Percentiles rank a stretch among this genome's conserved stretches.
phyloP scores from a whole-genome alignment of 2,797 vertebrate genomes.

The Pyrocephalus nanus region DNA sequence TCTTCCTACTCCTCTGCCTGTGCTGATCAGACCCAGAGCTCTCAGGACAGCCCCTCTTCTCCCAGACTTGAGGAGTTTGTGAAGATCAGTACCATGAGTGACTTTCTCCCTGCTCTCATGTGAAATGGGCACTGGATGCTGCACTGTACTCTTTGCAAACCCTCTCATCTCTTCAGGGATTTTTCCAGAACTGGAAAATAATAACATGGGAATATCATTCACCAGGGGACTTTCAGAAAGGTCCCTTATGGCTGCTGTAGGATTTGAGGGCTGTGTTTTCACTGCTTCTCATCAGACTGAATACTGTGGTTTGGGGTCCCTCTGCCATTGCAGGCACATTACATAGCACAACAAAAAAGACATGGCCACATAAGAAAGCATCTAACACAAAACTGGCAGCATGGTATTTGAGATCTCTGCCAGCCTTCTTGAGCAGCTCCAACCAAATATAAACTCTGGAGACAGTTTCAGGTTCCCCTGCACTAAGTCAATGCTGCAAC shows the following conservation, averaged over 20 bases:
- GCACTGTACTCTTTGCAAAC: background rate
- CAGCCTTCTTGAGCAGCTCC: background rate
- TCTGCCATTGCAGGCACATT: background rate
- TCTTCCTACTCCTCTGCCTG: background rate
- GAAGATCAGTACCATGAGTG: background rate
- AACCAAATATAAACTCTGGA: conserved; percentile 8
- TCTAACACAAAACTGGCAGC: background rate
- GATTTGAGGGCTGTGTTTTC: background rate
- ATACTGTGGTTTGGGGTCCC: background rate
- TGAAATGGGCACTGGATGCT: background rate
- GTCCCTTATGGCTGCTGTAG: background rate
- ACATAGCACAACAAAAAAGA: background rate
- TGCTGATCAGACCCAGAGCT: background rate
- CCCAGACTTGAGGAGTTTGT: background rate
- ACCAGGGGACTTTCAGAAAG: background rate
- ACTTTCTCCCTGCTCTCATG: background rate
- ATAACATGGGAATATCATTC: background rate
- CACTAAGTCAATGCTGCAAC: background rate
- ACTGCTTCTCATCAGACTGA: background rate
- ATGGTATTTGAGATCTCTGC: background rate
- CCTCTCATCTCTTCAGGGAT: background rate
- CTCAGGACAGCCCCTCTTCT: background rate
- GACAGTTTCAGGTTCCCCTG: background rate
- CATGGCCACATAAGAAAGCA: background rate
- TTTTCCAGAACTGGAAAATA: background rate